Evolutionary conservation across 2,113 vertebrate species (phyloP), one percentile per base, ranked within the genome.

Genomic region (Falcunculus frontatus): DNA sequence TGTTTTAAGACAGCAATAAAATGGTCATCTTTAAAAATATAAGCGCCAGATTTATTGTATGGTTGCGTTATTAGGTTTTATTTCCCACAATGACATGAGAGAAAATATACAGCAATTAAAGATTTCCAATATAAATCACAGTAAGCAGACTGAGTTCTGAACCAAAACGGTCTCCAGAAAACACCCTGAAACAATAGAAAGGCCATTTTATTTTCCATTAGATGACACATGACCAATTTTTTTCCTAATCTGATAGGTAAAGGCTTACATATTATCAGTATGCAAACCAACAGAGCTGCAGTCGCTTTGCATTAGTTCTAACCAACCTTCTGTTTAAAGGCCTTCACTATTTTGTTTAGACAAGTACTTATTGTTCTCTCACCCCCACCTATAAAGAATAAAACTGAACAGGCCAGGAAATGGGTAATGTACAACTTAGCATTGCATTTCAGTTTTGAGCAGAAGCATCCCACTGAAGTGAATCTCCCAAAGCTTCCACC

Each of bases 1-100:
- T 96, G 92, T 75, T 97, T 94, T 96, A 97, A 95, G 92, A 78
- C 41, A 92, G 83, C 83, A 95, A 95, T 95, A 97, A 96, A 96
- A 90, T 75, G 77, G 85, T 81, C 79, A 78, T 94, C 93, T 92
- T 89, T 87, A 84, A 95, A 76, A 94, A 87, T 75, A 84, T 72
- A 92, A 92, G 57, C 9, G 8, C 89, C 69, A 89, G 94, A 93
- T 96, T 92, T 95, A 96, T 75, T 84, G 69, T 69, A 94, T 23
- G 65, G 73, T 78, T 90, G 60, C 1, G 0, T 87, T 96, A 93
- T 78, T 87, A 84, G 75, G n/a, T 95, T 94, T 95, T 93, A 96
- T 82, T 93, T 83, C 80, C 87, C 90, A 33, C 68, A 84, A 91
- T 73, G 70, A 88, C 70, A 91, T 50, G 50, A 84, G 86, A 89